These are phyloP conservation scores for Tupaia chinensis DNA, from an alignment of 2,113 vertebrate species.

Conservation along the genomic window DNA sequence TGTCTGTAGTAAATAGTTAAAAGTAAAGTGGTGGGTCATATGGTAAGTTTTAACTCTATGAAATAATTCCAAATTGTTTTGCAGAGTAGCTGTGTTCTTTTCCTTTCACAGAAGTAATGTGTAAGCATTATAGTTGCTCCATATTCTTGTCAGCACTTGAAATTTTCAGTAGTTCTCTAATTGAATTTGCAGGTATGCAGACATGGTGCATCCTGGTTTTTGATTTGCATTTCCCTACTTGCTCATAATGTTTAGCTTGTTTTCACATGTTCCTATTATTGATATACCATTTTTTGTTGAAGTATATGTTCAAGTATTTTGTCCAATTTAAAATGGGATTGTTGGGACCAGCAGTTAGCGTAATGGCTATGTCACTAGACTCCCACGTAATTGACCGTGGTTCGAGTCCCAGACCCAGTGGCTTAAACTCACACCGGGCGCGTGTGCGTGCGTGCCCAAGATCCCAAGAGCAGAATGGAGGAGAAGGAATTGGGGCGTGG, in stretches of 20 bases:
- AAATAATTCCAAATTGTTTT: not conserved
- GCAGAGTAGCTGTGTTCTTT: not conserved
- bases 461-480: no score
- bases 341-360: no score
- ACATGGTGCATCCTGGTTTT: not conserved
- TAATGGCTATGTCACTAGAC: no score
- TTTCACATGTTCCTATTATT: not conserved
- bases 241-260: not conserved
- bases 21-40: not conserved
- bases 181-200: not conserved
- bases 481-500: no score
- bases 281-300: not conserved
- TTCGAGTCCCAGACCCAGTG: no score
- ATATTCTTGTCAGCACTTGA: not conserved
- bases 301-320: not conserved
- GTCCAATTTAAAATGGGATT: not conserved
- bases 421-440: no score
- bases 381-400: no score
- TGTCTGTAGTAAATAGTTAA: not conserved
- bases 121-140: not conserved
- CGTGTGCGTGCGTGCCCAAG: no score
- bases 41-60: not conserved
- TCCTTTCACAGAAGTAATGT: not conserved
- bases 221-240: not conserved
- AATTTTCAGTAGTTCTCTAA: not conserved